Conservation (phyloP, 2,888 invertebrate species). For the Neria commutata region DNA sequence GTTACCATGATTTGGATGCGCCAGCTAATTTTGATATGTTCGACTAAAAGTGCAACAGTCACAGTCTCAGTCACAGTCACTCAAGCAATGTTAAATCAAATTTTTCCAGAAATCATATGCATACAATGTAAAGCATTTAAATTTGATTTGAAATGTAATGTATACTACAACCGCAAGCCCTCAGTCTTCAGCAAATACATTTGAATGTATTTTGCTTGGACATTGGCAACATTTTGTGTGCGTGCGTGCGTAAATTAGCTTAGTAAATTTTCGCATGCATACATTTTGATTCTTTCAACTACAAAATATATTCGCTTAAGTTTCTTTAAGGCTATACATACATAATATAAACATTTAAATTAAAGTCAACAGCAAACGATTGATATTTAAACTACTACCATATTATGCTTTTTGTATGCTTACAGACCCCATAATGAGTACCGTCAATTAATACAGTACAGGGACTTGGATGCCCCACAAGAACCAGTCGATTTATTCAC, state of each 20-base stretch:
- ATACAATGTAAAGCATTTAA: no score
- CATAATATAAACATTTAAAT: constrained; percentile 24
- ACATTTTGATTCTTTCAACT: constrained; percentile 74
- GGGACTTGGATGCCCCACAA: constrained; percentile 91
- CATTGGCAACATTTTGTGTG: no score
- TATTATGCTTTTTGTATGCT: constrained; percentile 59
- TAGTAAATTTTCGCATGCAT: no score
- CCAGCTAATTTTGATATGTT: constrained; percentile 81
- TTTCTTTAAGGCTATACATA: constrained; percentile 12
- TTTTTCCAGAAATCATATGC: no score
- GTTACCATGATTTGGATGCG: constrained; percentile 91
- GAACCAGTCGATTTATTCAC: constrained; percentile 84
- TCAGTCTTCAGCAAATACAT: no score
- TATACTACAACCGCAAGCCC: no score
- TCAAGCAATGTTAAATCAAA: no score
- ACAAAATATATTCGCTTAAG: constrained; percentile 29
- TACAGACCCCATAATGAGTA: constrained; percentile 77
- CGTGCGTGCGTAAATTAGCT: no score
- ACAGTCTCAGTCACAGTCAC: not conserved
- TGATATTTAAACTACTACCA: constrained; percentile 17
- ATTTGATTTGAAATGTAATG: no score
- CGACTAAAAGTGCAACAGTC: constrained; percentile 50
- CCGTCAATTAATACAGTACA: constrained; percentile 89
- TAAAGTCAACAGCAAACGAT: constrained; percentile 3
- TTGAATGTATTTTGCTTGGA: no score